Evolutionary conservation across 2,888 invertebrate genomes (phyloP).

Genomic region (Parnassius smintheus): DNA sequence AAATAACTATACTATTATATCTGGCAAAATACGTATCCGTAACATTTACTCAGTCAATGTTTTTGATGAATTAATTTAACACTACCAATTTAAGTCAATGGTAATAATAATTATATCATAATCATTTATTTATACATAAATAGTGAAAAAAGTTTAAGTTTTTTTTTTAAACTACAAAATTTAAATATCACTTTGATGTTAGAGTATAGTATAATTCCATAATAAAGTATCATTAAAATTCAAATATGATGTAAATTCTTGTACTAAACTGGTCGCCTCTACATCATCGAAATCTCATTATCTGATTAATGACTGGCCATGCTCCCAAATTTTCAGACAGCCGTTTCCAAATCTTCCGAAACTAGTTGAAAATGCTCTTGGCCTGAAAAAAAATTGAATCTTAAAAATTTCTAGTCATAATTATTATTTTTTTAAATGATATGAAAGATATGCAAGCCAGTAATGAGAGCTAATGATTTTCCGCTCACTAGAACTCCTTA

Average conservation of each 20-base stretch:
- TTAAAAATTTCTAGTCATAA: too few relatives aligned
- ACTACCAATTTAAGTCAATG: neutral
- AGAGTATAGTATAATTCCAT: constrained; percentile 23
- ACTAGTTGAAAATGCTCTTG: constrained; percentile 79
- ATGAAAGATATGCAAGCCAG: too few relatives aligned
- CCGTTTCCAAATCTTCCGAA: constrained; percentile 76
- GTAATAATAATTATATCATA: constrained; percentile 6
- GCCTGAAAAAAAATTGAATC: constrained; percentile 58
- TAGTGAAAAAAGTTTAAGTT: neutral
- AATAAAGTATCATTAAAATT: constrained; percentile 15
- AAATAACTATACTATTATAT: neutral
- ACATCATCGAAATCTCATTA: constrained; percentile 4
- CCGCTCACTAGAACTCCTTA: too few relatives aligned
- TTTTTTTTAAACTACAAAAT: constrained; percentile 34
- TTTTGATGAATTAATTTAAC: neutral
- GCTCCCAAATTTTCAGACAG: constrained; percentile 54
- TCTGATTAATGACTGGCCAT: constrained; percentile 10
- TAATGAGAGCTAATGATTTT: too few relatives aligned
- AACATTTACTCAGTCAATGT: neutral
- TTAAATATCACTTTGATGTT: constrained; percentile 65
- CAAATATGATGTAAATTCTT: constrained; percentile 9
- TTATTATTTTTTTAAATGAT: too few relatives aligned
- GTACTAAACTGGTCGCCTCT: constrained; percentile 6
- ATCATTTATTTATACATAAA: neutral
- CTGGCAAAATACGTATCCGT: neutral